These are phyloP conservation scores for Grus americana DNA, from an alignment of 2,113 vertebrate species.

Conservation along the genomic window DNA sequence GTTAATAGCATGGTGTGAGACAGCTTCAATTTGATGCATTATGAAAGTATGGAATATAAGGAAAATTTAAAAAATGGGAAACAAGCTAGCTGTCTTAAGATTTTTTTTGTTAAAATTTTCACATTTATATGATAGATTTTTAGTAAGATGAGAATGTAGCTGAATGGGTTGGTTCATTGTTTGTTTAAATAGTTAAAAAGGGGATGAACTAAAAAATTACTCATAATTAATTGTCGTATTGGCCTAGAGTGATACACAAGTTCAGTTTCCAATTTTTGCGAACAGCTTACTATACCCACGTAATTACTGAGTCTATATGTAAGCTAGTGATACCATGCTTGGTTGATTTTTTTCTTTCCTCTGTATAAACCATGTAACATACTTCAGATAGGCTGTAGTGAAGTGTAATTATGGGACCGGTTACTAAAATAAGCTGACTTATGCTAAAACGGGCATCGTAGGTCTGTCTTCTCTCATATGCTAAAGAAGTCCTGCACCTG, in stretches of 20 bases:
- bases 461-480: neutral
- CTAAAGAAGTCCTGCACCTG: neutral
- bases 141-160: neutral
- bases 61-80: neutral
- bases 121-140: neutral
- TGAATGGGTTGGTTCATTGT: neutral
- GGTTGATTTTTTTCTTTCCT: neutral
- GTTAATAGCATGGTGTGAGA: neutral
- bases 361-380: neutral
- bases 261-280: neutral
- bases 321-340: neutral
- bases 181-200: conserved; percentile 18
- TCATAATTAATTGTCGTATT: neutral
- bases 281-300: neutral
- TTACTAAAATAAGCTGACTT: conserved; percentile 21
- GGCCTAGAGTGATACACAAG: neutral
- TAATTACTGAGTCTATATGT: conserved; percentile 1
- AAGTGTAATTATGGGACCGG: neutral
- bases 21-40: neutral
- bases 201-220: neutral
- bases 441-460: neutral
- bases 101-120: neutral
- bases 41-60: neutral
- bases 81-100: neutral
- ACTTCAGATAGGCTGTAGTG: neutral